Base-by-base conservation (phyloP, 2,113 vertebrate species). In the Sphaerodactylus townsendi region DNA sequence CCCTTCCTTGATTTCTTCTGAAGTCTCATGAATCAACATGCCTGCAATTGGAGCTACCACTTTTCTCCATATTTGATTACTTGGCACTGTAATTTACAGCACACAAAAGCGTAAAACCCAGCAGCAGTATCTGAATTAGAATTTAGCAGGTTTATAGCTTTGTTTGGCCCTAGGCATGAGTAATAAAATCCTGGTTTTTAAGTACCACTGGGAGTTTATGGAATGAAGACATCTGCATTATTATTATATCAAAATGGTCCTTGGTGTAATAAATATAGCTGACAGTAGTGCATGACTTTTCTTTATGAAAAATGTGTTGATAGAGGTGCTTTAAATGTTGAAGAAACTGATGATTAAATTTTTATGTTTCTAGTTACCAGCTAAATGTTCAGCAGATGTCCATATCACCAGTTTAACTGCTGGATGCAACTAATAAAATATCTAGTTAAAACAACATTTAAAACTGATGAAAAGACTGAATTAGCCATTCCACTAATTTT, bases 161-260 rank as follows among this genome's bases (percentile, higher is more conserved):
- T 93, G 90, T 92, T 95, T 95, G 91, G 95, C 96, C 94, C 92
- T 94, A 86, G 90, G 96, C 95, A 94, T 84, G 93, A 95, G 95
- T 95, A 96, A 97, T 97, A 96, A 96, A 96, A 95, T 90, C 86
- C 89, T 86, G 90, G 89, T 88, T 96, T 83, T 94, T 96, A 96
- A 96, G 95, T 96, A 96, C 94, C 95, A 94, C 66, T 71, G 93
- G 95, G 93, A 95, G 94, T 93, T 96, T 96, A 95, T 93, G 90
- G 93, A 94, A 96, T 95, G 94, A 95, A 97, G 96, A 95, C 95
- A 96, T 95, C 96, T 96, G 96, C 95, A 96, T 97, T 96, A 95
- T 97, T 96, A 95, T 95, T 96, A 92, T 96, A 97, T 96, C 95
- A 96, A 97, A 97, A 95, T 93, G 93, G 93, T 96, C 96, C 94